Evolutionary conservation across 1,140 invertebrate species (phyloP), one percentile per base, ranked within the genome.

Genomic region (Drosophila ananassae): DNA sequence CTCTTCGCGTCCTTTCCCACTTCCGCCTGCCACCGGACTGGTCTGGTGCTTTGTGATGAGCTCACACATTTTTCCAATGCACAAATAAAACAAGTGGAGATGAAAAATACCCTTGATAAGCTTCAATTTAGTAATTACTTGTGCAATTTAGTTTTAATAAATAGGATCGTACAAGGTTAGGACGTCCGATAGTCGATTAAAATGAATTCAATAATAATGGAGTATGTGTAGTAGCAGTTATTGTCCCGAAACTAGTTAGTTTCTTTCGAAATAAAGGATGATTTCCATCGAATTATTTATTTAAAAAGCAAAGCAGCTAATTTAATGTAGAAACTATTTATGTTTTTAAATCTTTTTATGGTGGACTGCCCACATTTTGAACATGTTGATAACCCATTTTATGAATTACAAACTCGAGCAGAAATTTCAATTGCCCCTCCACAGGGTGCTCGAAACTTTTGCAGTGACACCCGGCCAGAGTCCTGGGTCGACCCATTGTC

Each of bases 401-500:
- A 10, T 24, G 21, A 21, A 47, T 22, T 47, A 10, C 44, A 47
- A 25, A 9, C 21, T 13, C 12, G 3, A 30, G n/a, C 28, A 12
- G 28, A 34, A 50, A 25, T 52, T 37, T 25, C 28, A 25, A 60
- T 60, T 53, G 24, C 57, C 67, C 34, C 58, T 21, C 17, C 28
- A 9, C 57, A n/a, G 44, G 39, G 13, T 52, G 60, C 39, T 37
- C 44, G 53, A 56, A 76, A 75, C 53, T 73, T 85, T 50, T 50
- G 41, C 52, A 17, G 32, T 39, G 53, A 32, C 51, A 47, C 30
- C 21, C 46, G 21, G 25, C 50, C 39, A 63, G 68, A 30, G 66
- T 22, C 51, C 66, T 50, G 62, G 10, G 44, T 47, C 28, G 17
- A 13, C n/a, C 53, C 54, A 56, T 73, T 81, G 61, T 73, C 13